Evolutionary conservation across 2,797 vertebrate genomes (phyloP), one percentile per base, ranked within the genome.

Genomic region (Eutrigla gurnardus): DNA sequence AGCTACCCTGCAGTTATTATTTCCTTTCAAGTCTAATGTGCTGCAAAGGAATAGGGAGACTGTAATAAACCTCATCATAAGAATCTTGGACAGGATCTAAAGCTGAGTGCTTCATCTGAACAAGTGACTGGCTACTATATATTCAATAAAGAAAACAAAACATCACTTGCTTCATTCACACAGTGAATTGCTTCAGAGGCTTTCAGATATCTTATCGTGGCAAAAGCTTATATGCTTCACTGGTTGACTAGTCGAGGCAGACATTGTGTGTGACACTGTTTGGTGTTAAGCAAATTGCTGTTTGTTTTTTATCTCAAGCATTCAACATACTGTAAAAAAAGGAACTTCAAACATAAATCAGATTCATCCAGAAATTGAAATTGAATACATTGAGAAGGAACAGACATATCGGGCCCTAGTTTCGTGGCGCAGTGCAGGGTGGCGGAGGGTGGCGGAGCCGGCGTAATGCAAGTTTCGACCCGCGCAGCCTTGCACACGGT

Each of bases 81-180:
- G 42, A 61, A 46, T 43, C 55, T 47, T 45, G 68, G 40, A 71
- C 53, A 80, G 77, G 25, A 73, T 65, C 52, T 66, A 37, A 73
- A 68, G 66, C 58, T 43, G 68, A 81, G 70, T 74, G 70, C 65
- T 77, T 64, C 12, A n/a, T 67, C 43, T 72, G 42, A 37, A 46
- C 15, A 55, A 47, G 12, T 1, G 25, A 53, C 40, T 47, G 49
- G 67, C 40, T 7, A n/a, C 65, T 18, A 25, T 72, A 37, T 72
- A 79, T 84, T 78, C 11, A 82, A 77, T 83, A 72, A 65, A 65
- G 25, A 25, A 62, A 85, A 82, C 43, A 62, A 85, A 82, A 50
- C 70, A 70, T 81, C 86, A 74, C 35, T 6, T 81, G 71, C 73
- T 81, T 40, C 5, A n/a, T n/a, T 47, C 15, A 72, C 67, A 75